Evolutionary conservation across 2,888 invertebrate species (phyloP), one percentile per base, ranked within the genome.

Genomic region (Rhagium mordax): DNA sequence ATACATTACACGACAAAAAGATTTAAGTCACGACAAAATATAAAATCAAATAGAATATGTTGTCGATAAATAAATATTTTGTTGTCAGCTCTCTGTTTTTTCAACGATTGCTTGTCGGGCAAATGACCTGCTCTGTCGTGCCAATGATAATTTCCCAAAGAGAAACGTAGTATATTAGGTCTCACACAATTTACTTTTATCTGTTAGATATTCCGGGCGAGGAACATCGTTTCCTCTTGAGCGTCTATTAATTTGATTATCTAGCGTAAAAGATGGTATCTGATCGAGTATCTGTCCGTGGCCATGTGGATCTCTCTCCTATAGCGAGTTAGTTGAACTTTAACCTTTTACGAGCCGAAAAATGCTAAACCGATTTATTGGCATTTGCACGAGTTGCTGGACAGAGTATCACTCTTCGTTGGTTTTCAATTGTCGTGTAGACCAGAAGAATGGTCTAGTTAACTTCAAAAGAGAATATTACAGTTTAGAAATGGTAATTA

Each of bases 351-450:
- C 41, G 41, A 41, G 41, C 41, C 41, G 41, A 41, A 41, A 16
- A 29, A 59, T 29, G 29, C 29, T 59, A 59, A 59, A 59, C 15
- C 16, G 29, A 59, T 57, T 57, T 57, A 29, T 57, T 57, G 55
- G 21, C 55, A 24, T 55, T 24, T n/a, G 13, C 20, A 55, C n/a
- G 24, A 24, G 3, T 20, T 20, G 55, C 10, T 21, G 6, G 24
- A 21, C n/a, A 8, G n/a, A 55, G n/a, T 53, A 21, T 18, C 18
- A 13, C 6, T 21, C 55, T 55, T 24, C 10, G 24, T 21, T 24
- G 55, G 55, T 55, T 55, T 55, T n/a, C 55, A 24, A 13, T 55
- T 55, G 55, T 55, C n/a, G n/a, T 41, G n/a, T 41, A 41, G 2
- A 4, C n/a, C 33, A 33, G 3, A 41, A n/a, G 13, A 41, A n/a